phyloP scores from a whole-genome alignment of 2,113 vertebrate species.

The Merops nubicus region DNA sequence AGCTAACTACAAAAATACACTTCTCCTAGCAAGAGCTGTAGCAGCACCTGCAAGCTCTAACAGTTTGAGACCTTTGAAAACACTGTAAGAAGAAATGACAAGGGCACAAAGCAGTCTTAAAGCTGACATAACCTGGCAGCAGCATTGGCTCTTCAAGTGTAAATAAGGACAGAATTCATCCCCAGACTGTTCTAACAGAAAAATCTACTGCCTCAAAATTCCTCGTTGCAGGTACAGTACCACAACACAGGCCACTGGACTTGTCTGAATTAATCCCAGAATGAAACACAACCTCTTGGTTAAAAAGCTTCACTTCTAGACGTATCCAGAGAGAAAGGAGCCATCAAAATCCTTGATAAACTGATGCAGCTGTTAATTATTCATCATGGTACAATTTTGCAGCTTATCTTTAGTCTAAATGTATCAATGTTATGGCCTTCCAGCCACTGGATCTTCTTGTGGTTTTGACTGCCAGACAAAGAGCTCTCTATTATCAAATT shows the following conservation, averaged over 20 bases:
- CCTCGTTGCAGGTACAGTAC: background rate
- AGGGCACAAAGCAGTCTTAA: background rate
- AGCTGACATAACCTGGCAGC: background rate
- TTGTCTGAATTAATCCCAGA: background rate
- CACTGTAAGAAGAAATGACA: accelerated
- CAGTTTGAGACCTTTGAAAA: background rate
- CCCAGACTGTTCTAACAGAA: background rate
- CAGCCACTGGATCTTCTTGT: constrained; percentile 27
- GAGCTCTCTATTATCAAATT: constrained; percentile 24
- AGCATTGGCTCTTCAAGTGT: background rate
- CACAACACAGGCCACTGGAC: background rate
- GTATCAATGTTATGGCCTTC: background rate
- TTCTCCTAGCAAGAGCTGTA: background rate
- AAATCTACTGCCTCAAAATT: background rate
- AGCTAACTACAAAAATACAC: background rate
- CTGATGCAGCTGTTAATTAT: constrained; percentile 25
- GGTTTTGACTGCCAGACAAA: constrained; percentile 12
- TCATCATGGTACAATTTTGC: constrained; percentile 37
- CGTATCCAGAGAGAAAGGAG: background rate
- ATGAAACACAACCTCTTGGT: background rate
- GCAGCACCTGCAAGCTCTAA: background rate
- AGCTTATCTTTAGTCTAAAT: constrained; percentile 47
- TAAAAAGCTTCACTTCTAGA: background rate
- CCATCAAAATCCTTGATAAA: constrained; percentile 20
- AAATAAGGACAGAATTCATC: background rate